Conservation (phyloP, 2,113 vertebrate species). For the Tonatia bakeri region DNA sequence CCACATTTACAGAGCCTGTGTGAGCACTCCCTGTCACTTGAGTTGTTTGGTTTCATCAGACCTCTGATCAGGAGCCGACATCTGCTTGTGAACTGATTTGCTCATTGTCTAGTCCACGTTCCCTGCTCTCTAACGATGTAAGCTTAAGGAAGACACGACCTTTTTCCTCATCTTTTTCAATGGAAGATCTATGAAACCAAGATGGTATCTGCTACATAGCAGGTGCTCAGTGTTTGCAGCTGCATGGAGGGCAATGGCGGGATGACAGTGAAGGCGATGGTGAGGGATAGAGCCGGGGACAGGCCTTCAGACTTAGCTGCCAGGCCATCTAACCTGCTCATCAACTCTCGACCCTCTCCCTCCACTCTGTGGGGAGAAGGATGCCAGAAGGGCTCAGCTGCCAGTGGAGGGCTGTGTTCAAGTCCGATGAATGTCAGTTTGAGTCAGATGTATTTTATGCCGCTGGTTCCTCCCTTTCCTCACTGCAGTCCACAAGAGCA, state of each 20-base stretch:
- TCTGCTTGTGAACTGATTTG: background rate
- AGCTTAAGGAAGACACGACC: background rate
- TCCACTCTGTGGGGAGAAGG: background rate
- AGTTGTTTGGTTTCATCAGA: background rate
- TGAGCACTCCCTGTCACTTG: background rate
- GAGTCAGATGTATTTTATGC: background rate
- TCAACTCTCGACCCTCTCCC: background rate
- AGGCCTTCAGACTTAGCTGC: background rate
- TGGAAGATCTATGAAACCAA: background rate
- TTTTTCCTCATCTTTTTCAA: background rate
- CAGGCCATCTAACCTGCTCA: background rate
- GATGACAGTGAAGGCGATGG: background rate
- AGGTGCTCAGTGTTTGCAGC: background rate
- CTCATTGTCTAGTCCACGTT: background rate
- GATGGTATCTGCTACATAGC: accelerated
- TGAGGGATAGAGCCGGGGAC: accelerated
- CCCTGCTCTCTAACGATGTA: background rate
- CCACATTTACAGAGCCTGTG: background rate
- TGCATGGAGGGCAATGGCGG: accelerated
- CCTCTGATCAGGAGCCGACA: background rate
- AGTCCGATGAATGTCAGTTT: background rate
- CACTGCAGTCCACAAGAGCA: background rate
- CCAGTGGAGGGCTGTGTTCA: background rate
- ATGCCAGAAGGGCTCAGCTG: background rate
- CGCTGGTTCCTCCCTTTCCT: background rate